Percentiles rank a stretch among this genome's conserved stretches.
Conservation (phyloP, 2,113 vertebrate species). For the Cololabis saira region DNA sequence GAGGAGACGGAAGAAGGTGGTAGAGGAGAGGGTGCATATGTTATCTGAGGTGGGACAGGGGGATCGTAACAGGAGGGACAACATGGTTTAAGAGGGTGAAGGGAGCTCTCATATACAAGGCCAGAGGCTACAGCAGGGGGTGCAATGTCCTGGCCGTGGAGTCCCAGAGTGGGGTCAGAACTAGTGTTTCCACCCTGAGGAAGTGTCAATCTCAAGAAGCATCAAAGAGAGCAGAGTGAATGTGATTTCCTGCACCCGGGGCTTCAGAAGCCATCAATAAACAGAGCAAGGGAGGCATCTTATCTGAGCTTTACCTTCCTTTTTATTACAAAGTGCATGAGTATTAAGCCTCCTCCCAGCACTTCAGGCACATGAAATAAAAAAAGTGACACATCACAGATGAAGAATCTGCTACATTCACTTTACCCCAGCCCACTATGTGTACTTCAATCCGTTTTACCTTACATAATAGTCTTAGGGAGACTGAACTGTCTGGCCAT, state of each 20-base stretch:
- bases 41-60: conserved; percentile 50
- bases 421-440: conserved; percentile 2
- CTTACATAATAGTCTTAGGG: conserved; percentile 19
- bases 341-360: conserved; percentile 35
- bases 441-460: conserved; percentile 8
- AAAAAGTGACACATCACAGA: too few species aligned
- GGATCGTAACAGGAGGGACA: conserved; percentile 37
- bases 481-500: conserved; percentile 16
- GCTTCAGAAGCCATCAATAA: conserved; percentile 57
- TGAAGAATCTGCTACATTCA: background rate
- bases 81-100: conserved; percentile 25
- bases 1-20: conserved; percentile 32
- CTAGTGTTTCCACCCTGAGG: conserved; percentile 40
- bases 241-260: conserved; percentile 56
- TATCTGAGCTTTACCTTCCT: conserved; percentile 43
- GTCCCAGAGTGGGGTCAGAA: conserved; percentile 56
- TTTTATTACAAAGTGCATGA: conserved; percentile 59
- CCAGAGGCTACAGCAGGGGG: conserved; percentile 37
- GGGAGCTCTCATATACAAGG: conserved; percentile 47
- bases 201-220: conserved; percentile 55
- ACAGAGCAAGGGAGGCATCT: conserved; percentile 35
- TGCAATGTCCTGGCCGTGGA: background rate
- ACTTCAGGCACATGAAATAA: conserved; percentile 24
- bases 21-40: conserved; percentile 39
- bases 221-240: conserved; percentile 47